Base-by-base conservation (phyloP, 2,797 vertebrate genomes). In the Diglossa cyanea region DNA sequence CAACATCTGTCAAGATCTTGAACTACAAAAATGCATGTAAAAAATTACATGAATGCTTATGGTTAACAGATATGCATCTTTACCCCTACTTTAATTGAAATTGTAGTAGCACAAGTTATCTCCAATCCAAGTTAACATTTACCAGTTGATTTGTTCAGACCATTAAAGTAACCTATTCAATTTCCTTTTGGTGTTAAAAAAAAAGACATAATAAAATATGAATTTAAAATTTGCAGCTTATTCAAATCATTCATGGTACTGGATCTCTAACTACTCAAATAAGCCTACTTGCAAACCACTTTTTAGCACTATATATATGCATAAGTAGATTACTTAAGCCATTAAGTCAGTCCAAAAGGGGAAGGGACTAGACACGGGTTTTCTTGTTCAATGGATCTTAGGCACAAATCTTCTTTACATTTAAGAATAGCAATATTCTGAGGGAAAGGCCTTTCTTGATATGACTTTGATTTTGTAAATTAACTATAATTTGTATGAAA, bases 341-440 rank as follows among this genome's bases (percentile, higher is more conserved):
- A 93, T 95, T 94, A 74, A 94, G 17, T 93, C 26, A 72, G 76
- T 94, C 31, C 11, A 61, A 88, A 85, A 83, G 2, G 17, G 19
- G 2, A 3, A 31, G 74, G 9, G 17, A 13, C 4, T 55, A 74
- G 50, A 13, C 6, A 48, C 80, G 25, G 58, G 93, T 97, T 96
- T 96, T 90, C 76, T 88, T 58, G 17, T 88, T 95, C 93, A 92
- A 45, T 93, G n/a, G 86, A 92, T 97, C 61, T 96, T 83, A 88
- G 9, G 65, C 28, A 25, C 33, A 88, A 86, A 94, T 82, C 63
- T 87, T 94, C 82, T 88, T 96, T 96, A 93, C 50, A 89, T 93
- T 96, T 95, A 92, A 94, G 61, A 74, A 68, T 67, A 95, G 28
- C 83, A 96, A 94, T 84, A 95, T 68, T 58, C 53, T 60, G 25